These are phyloP conservation scores for Cichlasoma orientale DNA, from an alignment of 2,797 vertebrate genomes.

Conservation along the genomic window DNA sequence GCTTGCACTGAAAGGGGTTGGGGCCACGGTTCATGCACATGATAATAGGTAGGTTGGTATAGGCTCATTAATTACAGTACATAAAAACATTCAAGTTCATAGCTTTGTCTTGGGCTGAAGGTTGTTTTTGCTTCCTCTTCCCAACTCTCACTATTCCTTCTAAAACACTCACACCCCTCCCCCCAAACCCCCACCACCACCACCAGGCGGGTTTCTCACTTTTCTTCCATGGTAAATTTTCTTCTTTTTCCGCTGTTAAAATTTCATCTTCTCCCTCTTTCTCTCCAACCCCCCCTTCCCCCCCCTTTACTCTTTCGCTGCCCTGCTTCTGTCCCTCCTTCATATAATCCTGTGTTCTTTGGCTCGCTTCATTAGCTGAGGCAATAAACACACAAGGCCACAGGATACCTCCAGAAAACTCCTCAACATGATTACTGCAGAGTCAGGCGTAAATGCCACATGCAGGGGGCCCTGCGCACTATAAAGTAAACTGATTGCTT, in stretches of 20 bases:
- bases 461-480: not conserved
- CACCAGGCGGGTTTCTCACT: constrained; percentile 14
- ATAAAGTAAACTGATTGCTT: constrained; percentile 23
- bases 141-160: not conserved
- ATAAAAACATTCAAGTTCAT: not conserved
- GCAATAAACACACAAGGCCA: constrained; percentile 72
- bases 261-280: constrained; percentile 45
- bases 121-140: constrained; percentile 6
- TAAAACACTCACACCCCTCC: not conserved
- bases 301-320: not conserved
- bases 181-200: too few relatives aligned
- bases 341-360: constrained; percentile 68
- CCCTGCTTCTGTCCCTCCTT: constrained; percentile 45
- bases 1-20: not conserved
- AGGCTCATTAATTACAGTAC: not conserved
- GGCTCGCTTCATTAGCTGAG: constrained; percentile 65
- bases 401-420: constrained; percentile 64
- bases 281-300: not conserved
- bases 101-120: not conserved
- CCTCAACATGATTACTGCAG: constrained; percentile 47
- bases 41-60: not conserved
- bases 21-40: not conserved
- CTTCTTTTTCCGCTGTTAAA: constrained; percentile 58
- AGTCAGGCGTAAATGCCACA: constrained; percentile 32
- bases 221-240: constrained; percentile 27